Evolutionary conservation across 1,140 invertebrate species (phyloP), one percentile per base, ranked within the genome.

Genomic region (Musca domestica): DNA sequence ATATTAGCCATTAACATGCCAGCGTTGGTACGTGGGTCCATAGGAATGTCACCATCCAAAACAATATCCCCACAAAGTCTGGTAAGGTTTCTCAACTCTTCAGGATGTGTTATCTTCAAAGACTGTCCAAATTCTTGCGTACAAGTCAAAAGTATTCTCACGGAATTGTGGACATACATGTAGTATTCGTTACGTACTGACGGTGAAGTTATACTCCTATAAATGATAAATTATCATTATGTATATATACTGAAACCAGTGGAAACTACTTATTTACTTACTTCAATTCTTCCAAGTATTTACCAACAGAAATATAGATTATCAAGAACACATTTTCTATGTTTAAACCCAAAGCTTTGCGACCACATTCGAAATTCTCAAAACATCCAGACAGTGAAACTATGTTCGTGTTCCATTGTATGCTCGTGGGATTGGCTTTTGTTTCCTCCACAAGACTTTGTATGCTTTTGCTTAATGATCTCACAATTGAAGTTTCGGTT

Each of bases 1-100:
- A 58, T 71, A 27, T 69, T 63, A 1, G 70, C 70, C 47, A 71
- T 68, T 34, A 71, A 46, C 17, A 71, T 71, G n/a, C 70, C 70
- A 19, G 64, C 58, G 64, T 71, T 71, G 2, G 70, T 71, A 3
- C 67, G 67, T 27, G 67, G 67, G 67, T 71, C 70, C 70, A 71
- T 71, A 12, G 70, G 70, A 19, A 71, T 69, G 41, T 71, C 70
- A 4, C 61, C 67, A 27, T 71, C 61, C 7, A 27, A 34, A n/a
- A 71, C 58, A 14, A 71, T 48, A 22, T 71, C 41, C n/a, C 66
- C 34, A 22, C 67, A 68, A 14, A 67, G 10, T 10, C 9, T 27
- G 15, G 51, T 61, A 30, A 71, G 61, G n/a, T 71, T 34, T 54
- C 47, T 66, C 3, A 71, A 25, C 47, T 51, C 63, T 14, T 66